These are phyloP conservation scores for Xiphias gladius DNA, from an alignment of 2,113 vertebrate species.

Conservation along the genomic window DNA sequence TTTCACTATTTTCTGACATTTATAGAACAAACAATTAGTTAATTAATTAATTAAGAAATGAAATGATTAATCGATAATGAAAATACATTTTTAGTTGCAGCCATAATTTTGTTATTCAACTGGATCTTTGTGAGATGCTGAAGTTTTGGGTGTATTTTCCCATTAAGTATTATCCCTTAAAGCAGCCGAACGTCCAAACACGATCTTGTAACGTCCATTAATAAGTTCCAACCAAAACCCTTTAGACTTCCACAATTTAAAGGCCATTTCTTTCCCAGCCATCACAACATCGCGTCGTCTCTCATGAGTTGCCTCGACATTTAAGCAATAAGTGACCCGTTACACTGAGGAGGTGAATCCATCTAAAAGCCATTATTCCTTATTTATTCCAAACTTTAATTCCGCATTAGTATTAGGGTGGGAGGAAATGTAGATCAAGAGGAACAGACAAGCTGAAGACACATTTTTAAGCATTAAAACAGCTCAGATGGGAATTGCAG, in stretches of 20 bases:
- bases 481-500: not conserved
- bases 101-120: no score
- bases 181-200: not conserved
- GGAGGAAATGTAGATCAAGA: not conserved
- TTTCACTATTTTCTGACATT: no score
- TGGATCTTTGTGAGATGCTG: not conserved
- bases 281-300: not conserved
- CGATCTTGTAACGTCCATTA: not conserved
- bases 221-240: not conserved
- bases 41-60: no score
- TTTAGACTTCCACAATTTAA: not conserved
- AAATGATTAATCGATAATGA: no score
- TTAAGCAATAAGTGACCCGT: conserved; percentile 10
- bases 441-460: not conserved
- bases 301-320: conserved; percentile 1
- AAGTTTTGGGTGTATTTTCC: not conserved
- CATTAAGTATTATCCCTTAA: not conserved
- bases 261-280: conserved; percentile 9
- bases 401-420: not conserved
- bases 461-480: not conserved
- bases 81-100: no score
- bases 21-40: no score
- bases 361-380: not conserved
- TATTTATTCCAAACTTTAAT: not conserved
- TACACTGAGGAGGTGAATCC: not conserved